phyloP scores from a whole-genome alignment of 2,113 vertebrate genomes.

The Motacilla alba region DNA sequence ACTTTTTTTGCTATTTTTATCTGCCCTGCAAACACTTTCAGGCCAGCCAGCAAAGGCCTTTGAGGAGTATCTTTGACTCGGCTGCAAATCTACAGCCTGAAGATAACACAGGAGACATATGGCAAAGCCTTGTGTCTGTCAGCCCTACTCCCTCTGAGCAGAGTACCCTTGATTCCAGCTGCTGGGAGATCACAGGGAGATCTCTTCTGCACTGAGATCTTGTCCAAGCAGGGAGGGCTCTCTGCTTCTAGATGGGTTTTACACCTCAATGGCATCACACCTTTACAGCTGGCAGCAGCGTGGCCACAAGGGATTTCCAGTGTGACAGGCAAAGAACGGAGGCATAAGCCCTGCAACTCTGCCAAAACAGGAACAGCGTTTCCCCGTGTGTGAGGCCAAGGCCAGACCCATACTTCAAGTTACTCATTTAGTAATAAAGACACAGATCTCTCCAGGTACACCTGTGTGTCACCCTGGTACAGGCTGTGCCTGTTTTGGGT shows the following conservation, averaged over 20 bases:
- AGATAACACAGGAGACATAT: not conserved
- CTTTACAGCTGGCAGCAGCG: not conserved
- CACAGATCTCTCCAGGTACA: not conserved
- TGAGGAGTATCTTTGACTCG: not conserved
- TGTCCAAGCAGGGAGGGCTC: not conserved
- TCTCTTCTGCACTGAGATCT: not conserved
- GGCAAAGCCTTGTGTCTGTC: not conserved
- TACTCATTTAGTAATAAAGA: not conserved
- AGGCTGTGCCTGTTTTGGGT: not conserved
- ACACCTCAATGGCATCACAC: not conserved
- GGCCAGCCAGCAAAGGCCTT: not conserved
- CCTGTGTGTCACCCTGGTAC: fast-evolving
- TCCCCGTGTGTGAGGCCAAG: fast-evolving
- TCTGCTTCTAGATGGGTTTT: not conserved
- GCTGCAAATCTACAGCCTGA: not conserved
- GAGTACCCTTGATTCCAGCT: not conserved
- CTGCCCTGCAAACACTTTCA: not conserved
- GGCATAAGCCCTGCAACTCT: fast-evolving
- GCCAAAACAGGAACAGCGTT: not conserved
- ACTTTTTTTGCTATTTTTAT: not conserved
- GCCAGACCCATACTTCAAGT: not conserved
- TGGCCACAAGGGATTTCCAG: not conserved
- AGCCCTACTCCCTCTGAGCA: not conserved
- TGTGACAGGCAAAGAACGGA: fast-evolving
- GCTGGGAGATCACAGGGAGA: not conserved